These are phyloP conservation scores for Circaetus cinerascens DNA, from an alignment of 2,113 vertebrate species.

Conservation along the genomic window DNA sequence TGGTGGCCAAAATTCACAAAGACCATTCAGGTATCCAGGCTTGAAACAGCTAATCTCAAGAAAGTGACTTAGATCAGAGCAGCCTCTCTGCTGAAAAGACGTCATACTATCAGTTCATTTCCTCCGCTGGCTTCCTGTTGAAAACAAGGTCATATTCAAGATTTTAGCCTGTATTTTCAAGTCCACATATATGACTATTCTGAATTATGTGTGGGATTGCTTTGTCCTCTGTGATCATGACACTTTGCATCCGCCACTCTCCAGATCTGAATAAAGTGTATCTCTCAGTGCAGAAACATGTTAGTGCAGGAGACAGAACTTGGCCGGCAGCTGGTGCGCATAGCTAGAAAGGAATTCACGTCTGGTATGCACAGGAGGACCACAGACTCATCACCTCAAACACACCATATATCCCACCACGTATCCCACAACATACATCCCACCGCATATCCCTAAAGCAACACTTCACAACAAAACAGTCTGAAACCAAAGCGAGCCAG, in stretches of 20 bases:
- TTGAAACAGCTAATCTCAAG: neutral
- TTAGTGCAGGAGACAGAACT: conserved; percentile 1
- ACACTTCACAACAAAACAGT: neutral
- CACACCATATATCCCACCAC: neutral
- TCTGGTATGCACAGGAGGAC: neutral
- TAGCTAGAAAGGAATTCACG: conserved; percentile 8
- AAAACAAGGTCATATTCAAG: neutral
- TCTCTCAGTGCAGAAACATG: neutral
- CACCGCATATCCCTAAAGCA: neutral
- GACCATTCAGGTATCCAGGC: neutral
- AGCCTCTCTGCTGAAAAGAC: neutral
- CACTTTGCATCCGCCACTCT: neutral
- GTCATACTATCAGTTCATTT: neutral
- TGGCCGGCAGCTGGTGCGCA: neutral
- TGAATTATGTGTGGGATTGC: neutral
- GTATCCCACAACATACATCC: neutral
- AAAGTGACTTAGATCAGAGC: neutral
- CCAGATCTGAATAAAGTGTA: neutral
- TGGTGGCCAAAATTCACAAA: neutral
- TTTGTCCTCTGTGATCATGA: neutral
- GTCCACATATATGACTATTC: neutral
- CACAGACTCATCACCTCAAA: neutral
- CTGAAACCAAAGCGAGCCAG: neutral
- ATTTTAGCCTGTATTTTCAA: neutral
- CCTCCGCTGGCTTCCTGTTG: neutral